A percentile compares a stretch with the other conserved stretches of the same genome.
These are phyloP conservation scores for Zosterops pallidus DNA, from an alignment of 2,113 vertebrate genomes.

Conservation along the genomic window DNA sequence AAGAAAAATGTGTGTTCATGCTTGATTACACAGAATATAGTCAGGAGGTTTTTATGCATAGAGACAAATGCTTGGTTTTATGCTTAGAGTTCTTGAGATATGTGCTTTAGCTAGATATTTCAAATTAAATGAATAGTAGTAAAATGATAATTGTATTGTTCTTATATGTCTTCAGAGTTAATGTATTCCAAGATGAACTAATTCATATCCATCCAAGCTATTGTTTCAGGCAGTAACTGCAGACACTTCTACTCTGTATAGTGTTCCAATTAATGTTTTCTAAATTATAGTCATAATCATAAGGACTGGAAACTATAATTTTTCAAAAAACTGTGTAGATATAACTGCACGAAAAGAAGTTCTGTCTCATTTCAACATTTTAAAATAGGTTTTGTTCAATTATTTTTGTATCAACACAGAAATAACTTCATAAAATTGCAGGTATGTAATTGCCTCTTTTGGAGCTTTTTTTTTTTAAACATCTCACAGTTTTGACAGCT, in stretches of 20 bases:
- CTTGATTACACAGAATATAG: not conserved
- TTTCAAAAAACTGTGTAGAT: not conserved
- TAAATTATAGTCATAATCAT: conserved; percentile 16
- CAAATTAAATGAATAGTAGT: not conserved
- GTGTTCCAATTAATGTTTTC: conserved; percentile 39
- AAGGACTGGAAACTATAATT: conserved; percentile 11
- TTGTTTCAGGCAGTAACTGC: conserved; percentile 10
- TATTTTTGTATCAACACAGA: not conserved
- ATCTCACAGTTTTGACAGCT: not conserved
- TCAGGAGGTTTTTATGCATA: not conserved
- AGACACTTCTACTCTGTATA: not conserved
- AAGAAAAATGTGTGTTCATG: not conserved
- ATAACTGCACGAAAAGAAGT: not conserved
- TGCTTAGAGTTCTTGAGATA: not conserved
- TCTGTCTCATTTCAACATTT: not conserved
- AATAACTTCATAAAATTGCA: not conserved
- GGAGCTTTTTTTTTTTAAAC: not conserved
- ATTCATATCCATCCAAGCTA: not conserved
- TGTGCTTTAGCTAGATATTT: not conserved
- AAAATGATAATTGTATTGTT: not conserved
- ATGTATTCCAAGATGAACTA: not conserved
- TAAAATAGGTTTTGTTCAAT: not conserved
- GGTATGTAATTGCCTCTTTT: not conserved
- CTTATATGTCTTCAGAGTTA: not conserved
- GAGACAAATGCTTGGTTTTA: not conserved